Evolutionary conservation across 2,797 vertebrate genomes (phyloP).

Genomic region (Sparus aurata): DNA sequence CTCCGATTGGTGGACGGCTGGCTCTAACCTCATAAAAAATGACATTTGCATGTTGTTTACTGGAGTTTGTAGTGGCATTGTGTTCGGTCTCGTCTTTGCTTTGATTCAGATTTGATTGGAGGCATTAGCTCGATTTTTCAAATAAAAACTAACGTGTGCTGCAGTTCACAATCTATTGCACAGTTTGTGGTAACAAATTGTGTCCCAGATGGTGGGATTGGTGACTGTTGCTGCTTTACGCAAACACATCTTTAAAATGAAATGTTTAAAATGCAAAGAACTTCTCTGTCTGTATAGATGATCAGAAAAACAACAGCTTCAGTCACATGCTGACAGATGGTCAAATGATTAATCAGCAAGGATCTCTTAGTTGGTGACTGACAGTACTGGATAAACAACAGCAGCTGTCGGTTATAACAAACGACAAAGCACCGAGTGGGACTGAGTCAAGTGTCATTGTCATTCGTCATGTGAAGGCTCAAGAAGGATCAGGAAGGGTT

Average conservation of each 20-base stretch:
- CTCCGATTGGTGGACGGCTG: too few relatives aligned
- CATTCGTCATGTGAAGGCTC: neutral
- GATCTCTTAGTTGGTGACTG: neutral
- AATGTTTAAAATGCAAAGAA: constrained; percentile 19
- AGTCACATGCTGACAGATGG: constrained; percentile 54
- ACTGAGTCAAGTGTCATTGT: neutral
- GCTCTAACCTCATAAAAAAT: too few relatives aligned
- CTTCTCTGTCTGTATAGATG: constrained; percentile 7
- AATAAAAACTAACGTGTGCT: constrained; percentile 12
- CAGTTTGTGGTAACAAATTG: constrained; percentile 38
- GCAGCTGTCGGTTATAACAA: neutral
- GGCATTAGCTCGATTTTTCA: constrained; percentile 15
- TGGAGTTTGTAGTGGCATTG: neutral
- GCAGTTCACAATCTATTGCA: constrained; percentile 45
- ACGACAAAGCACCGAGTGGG: neutral
- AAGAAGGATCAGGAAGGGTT: neutral
- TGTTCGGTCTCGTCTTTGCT: neutral
- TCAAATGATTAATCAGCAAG: neutral
- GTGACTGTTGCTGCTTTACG: constrained; percentile 50
- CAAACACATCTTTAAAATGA: constrained; percentile 45
- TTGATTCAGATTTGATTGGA: constrained; percentile 11
- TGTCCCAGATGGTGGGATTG: constrained; percentile 48
- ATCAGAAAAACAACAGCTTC: constrained; percentile 45
- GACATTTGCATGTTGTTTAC: neutral
- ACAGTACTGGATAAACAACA: neutral